Evolutionary conservation across 2,113 vertebrate species (phyloP), one percentile per base, ranked within the genome.

Genomic region (Motacilla tschutschensis): DNA sequence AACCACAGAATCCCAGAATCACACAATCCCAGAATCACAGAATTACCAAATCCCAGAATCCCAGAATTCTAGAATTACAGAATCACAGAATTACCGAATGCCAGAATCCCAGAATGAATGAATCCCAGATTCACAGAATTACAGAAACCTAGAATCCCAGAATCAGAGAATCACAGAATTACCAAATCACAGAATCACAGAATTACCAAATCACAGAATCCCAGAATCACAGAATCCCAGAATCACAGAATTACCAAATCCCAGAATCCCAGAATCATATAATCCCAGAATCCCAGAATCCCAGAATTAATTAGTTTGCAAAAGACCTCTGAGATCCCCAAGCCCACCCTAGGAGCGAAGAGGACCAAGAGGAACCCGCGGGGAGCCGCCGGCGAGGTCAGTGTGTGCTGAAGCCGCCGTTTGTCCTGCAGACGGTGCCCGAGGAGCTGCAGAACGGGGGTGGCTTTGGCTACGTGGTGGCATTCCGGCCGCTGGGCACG

Each of bases 381-480:
- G n/a, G 12, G 3, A 1, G 13, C 31, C 10, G 31, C 20, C 0
- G 0, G 33, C 14, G 20, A 5, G 50, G 3, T 14, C 18, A 8
- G 19, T 0, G 1, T 0, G 1, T 12, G 40, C 72, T 85, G 22
- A 40, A 15, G 9, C 22, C 19, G 9, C 44, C 7, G 1, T 70
- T 12, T 67, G n/a, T 85, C 55, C 59, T 38, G 0, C 74, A 99
- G 99, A 99, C 99, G 0, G 99, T 99, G 72, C 99, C 99, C 0
- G 99, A 99, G 93, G 99, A 99, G 93, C 95, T 98, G 71, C 99
- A 99, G 96, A 99, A 99, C 0, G 99, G 99, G 18, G 96, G 98
- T 0, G 99, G 99, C n/a, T 99, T 99, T 3, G 99, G 99, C 13
- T 99, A 99, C 2, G 99, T 99, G 58, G 98, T 99, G 54, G 99